Percentiles rank a stretch among this genome's conserved stretches.
phyloP scores from a whole-genome alignment of 1,140 invertebrate genomes.

The Platyura marginata region DNA sequence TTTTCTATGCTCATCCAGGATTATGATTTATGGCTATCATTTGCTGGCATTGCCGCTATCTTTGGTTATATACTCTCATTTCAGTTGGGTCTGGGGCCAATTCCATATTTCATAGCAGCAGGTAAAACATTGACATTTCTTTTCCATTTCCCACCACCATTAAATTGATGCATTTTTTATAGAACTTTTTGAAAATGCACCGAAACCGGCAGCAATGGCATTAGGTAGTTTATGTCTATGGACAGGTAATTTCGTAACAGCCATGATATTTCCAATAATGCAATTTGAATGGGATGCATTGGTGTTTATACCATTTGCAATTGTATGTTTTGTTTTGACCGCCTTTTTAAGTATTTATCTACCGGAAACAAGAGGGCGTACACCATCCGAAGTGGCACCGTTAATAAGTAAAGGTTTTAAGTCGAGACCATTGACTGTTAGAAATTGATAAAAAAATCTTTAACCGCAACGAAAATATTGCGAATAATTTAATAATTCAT shows the following conservation, averaged over 20 bases:
- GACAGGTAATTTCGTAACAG: slow-evolving; percentile 78
- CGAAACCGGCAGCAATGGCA: slow-evolving; percentile 68
- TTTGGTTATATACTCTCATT: slow-evolving; percentile 63
- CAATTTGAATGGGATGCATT: slow-evolving; percentile 40
- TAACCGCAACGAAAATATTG: no score
- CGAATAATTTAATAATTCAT: no score
- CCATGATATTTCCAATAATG: slow-evolving; percentile 56
- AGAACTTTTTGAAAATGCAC: slow-evolving; percentile 75
- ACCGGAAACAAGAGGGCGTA: slow-evolving; percentile 48
- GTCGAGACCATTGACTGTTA: slow-evolving; percentile 20
- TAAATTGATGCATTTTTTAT: slow-evolving; percentile 11
- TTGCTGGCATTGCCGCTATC: slow-evolving; percentile 49
- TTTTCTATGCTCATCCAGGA: slow-evolving; percentile 31
- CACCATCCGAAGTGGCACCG: slow-evolving; percentile 36
- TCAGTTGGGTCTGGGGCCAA: slow-evolving; percentile 67
- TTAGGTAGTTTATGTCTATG: slow-evolving; percentile 78
- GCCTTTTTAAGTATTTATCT: slow-evolving; percentile 45
- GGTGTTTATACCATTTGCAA: slow-evolving; percentile 51
- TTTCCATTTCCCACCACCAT: no score
- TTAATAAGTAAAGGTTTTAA: slow-evolving; percentile 28
- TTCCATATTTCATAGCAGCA: slow-evolving; percentile 76
- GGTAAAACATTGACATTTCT: slow-evolving; percentile 20
- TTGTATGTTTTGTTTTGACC: slow-evolving; percentile 34
- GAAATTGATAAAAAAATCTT: no score
- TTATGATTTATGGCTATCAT: slow-evolving; percentile 42